Evolutionary conservation across 2,888 invertebrate genomes (phyloP).

Genomic region (Nebria brevicollis): DNA sequence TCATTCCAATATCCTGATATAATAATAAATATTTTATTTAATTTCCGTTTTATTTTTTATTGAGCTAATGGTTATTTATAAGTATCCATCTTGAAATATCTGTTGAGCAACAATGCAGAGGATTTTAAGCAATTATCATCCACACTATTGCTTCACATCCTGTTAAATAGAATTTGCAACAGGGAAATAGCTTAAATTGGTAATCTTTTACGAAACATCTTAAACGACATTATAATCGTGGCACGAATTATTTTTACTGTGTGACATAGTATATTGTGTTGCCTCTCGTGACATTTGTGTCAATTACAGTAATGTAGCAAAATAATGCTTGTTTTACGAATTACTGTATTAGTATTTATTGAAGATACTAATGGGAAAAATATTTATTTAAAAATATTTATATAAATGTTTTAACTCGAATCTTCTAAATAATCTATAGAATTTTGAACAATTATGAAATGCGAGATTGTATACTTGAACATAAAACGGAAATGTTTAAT

Average conservation of each 20-base stretch:
- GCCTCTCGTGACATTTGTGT: not conserved
- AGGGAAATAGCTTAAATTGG: not conserved
- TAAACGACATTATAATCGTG: not conserved
- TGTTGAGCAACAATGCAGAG: not conserved
- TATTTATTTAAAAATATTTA: too few relatives aligned
- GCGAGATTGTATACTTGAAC: slow-evolving; percentile 14
- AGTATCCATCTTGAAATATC: not conserved
- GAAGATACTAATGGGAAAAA: too few relatives aligned
- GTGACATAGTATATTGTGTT: not conserved
- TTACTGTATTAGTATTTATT: too few relatives aligned
- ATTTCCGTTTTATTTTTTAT: too few relatives aligned
- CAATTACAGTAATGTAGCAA: too few relatives aligned
- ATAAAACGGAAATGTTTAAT: slow-evolving; percentile 30
- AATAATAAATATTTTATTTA: too few relatives aligned
- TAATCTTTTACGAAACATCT: not conserved
- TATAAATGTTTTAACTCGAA: too few relatives aligned
- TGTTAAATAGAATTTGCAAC: slow-evolving; percentile 12
- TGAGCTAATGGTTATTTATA: too few relatives aligned
- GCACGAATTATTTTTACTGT: not conserved
- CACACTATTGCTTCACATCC: slow-evolving; percentile 9
- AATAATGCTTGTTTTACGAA: too few relatives aligned
- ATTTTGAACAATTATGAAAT: not conserved
- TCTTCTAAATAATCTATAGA: too few relatives aligned
- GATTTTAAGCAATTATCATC: slow-evolving; percentile 7
- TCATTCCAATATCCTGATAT: too few relatives aligned